Base-by-base conservation (phyloP, 2,113 vertebrate species). In the Centropus bengalensis region DNA sequence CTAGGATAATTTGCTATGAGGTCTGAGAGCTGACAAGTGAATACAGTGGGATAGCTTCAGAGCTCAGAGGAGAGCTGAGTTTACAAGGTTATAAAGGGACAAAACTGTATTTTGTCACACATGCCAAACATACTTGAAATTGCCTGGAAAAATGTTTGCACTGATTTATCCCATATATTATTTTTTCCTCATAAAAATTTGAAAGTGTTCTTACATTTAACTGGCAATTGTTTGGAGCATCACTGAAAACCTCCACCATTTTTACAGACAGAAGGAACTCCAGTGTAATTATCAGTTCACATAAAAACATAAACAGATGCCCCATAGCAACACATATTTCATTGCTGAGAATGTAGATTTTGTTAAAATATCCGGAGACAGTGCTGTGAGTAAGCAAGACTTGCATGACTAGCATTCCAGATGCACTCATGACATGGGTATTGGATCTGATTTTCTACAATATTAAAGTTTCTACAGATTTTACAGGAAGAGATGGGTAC, bases 321-420 rank as follows among this genome's bases (percentile, higher is more conserved):
- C 93, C 94, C 91, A 95, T 95, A 94, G 90, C 91, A 97, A 96
- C 95, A 93, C 60, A 89, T 93, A 84, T 88, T 96, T 93, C 93
- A 93, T 60, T 88, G 86, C 60, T 90, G 85, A 95, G 93, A 86
- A 91, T 93, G 88, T 94, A 83, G 89, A 90, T 91, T 96, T 93
- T 90, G 76, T 69, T 94, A 96, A 94, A 94, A 95, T 94, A 95
- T 94, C 91, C 3, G 0, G 87, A 77, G 68, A 88, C 89, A 91
- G 74, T 49, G 38, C 76, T 86, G 76, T 86, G 76, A 94, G 64
- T 88, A 93, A 91, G 91, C 87, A 92, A 76, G 84, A 14, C 62
- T 88, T 78, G 66, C 36, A 8, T 95, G 89, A 89, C 89, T 91
- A 75, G 60, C 44, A 91, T 95, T 95, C 92, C 94, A 96, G 95